phyloP scores from a whole-genome alignment of 2,797 vertebrate species.

The Coranthus polyacanthus region DNA sequence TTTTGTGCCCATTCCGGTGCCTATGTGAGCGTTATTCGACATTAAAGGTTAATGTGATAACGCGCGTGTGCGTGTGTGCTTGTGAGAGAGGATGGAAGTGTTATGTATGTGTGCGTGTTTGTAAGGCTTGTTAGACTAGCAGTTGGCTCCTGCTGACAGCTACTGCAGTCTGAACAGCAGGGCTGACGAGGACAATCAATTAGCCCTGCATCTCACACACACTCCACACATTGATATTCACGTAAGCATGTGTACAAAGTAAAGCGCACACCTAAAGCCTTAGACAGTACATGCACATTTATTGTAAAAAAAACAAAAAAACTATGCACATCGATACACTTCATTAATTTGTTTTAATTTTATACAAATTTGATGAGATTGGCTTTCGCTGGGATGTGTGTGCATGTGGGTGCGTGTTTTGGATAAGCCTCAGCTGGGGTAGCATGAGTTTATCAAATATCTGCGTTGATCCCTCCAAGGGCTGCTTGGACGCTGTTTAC shows the following conservation, averaged over 20 bases:
- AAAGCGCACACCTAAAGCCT: conserved; percentile 12
- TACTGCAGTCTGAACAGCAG: conserved; percentile 75
- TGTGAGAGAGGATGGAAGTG: conserved; percentile 7
- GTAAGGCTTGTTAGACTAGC: conserved; percentile 72
- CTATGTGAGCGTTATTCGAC: conserved; percentile 15
- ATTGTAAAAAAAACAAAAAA: too few species aligned
- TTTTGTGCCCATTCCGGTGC: conserved; percentile 10
- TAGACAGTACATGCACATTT: background rate
- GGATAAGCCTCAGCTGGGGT: conserved; percentile 57
- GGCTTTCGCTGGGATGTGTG: conserved; percentile 1
- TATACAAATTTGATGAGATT: conserved; percentile 4
- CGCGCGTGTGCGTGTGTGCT: conserved; percentile 7
- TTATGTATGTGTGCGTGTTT: conserved; percentile 28
- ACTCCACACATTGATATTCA: conserved; percentile 4
- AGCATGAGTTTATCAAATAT: conserved; percentile 73
- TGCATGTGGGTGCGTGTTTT: conserved; percentile 26
- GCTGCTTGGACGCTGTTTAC: conserved; percentile 59
- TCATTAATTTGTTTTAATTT: conserved; percentile 14
- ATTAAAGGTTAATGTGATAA: conserved; percentile 32
- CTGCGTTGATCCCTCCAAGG: conserved; percentile 58
- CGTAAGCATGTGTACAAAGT: conserved; percentile 2
- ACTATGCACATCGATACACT: background rate
- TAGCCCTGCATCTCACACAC: conserved; percentile 59
- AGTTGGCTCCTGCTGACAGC: conserved; percentile 77
- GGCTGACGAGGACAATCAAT: conserved; percentile 81